Conservation (phyloP, 2,888 invertebrate genomes). For the Platycheirus rosarum region DNA sequence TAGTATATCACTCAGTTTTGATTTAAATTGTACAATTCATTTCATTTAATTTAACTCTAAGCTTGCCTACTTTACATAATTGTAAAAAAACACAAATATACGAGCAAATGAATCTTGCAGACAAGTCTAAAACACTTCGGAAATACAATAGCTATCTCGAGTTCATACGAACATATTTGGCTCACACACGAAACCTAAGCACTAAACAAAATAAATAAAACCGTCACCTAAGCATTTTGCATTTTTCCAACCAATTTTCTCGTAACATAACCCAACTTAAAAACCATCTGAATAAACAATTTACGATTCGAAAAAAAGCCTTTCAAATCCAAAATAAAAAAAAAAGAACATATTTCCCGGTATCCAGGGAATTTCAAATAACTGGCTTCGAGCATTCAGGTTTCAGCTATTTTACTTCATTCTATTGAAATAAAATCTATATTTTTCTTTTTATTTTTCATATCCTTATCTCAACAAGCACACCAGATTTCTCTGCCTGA, state of each 20-base stretch:
- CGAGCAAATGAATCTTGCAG: slow-evolving; percentile 10
- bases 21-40: no score
- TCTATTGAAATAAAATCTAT: slow-evolving; percentile 10
- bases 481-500: slow-evolving; percentile 27
- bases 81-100: no score
- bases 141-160: neutral
- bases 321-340: slow-evolving; percentile 14
- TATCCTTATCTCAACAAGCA: neutral
- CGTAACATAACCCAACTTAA: slow-evolving; percentile 31
- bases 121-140: slow-evolving; percentile 12
- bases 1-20: no score
- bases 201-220: slow-evolving; percentile 21
- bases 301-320: slow-evolving; percentile 25
- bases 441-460: no score
- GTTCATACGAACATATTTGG: neutral
- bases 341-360: slow-evolving; percentile 23
- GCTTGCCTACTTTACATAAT: no score
- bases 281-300: slow-evolving; percentile 53
- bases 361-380: slow-evolving; percentile 25
- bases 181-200: neutral
- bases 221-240: slow-evolving; percentile 17
- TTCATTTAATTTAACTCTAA: no score
- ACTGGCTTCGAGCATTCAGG: slow-evolving; percentile 14
- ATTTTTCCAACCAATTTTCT: slow-evolving; percentile 37
- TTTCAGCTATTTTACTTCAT: slow-evolving; percentile 17